phyloP scores from a whole-genome alignment of 2,888 invertebrate species.

The Habrosyne pyritoides region DNA sequence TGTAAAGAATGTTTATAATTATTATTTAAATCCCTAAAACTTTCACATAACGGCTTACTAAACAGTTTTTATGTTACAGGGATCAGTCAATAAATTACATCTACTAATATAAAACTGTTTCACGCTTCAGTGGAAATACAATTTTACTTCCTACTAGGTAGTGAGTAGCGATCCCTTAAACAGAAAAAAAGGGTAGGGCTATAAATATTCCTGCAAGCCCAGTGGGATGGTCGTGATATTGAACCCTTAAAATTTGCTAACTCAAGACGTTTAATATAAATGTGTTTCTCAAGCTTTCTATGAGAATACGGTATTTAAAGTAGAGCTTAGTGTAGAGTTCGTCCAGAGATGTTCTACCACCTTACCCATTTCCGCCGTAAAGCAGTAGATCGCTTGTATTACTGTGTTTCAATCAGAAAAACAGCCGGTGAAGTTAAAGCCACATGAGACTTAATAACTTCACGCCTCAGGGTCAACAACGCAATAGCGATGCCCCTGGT shows the following conservation, averaged over 20 bases:
- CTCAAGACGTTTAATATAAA: not conserved
- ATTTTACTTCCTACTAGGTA: not conserved
- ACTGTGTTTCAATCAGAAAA: too few species aligned
- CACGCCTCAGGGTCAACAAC: too few species aligned
- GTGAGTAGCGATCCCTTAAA: not conserved
- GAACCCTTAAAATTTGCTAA: not conserved
- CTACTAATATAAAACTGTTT: not conserved
- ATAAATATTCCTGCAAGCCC: not conserved
- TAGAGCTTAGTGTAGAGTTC: too few species aligned
- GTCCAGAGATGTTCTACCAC: too few species aligned
- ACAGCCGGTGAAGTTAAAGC: too few species aligned
- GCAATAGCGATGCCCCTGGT: too few species aligned
- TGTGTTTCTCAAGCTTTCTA: not conserved
- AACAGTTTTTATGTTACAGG: not conserved
- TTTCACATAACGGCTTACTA: not conserved
- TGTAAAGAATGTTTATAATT: too few species aligned
- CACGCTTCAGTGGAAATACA: not conserved
- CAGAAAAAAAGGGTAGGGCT: not conserved
- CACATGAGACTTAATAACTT: too few species aligned
- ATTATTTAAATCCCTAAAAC: too few species aligned
- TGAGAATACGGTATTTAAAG: too few species aligned
- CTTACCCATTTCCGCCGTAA: too few species aligned
- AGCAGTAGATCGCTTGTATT: too few species aligned
- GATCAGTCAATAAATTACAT: not conserved
- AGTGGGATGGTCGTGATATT: not conserved